A percentile compares a stretch with the other conserved stretches of the same genome.
phyloP scores from a whole-genome alignment of 2,113 vertebrate genomes.

The Hyperopisus bebe region DNA sequence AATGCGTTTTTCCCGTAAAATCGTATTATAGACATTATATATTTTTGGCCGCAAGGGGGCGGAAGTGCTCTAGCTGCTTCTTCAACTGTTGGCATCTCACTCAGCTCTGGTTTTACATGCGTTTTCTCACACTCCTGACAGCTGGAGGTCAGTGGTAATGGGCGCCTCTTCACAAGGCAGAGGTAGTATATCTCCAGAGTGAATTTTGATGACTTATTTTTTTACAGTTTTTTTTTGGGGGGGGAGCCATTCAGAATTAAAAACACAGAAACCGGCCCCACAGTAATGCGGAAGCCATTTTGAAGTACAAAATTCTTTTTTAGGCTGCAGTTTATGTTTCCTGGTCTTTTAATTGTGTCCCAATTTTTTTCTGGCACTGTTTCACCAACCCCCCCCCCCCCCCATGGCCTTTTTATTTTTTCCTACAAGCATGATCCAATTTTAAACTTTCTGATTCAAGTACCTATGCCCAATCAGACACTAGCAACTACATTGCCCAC shows the following conservation, averaged over 20 bases:
- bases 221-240: not conserved
- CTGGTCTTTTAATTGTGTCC: not conserved
- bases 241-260: not conserved
- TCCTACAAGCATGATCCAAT: not conserved
- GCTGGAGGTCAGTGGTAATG: not conserved
- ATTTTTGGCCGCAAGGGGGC: not conserved
- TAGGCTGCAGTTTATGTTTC: not conserved
- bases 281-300: not conserved
- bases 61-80: not conserved
- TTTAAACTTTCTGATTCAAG: not conserved
- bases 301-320: not conserved
- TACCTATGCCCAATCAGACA: not conserved
- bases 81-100: not conserved
- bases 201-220: not conserved
- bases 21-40: not conserved
- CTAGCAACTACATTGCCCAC: not conserved
- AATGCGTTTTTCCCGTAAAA: not conserved
- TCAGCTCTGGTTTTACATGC: not conserved
- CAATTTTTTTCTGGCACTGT: not conserved
- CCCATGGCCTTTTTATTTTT: not conserved
- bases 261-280: not conserved
- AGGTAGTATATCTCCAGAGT: not conserved
- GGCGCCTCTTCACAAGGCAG: not conserved
- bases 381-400: not conserved
- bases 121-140: not conserved